phyloP scores from a whole-genome alignment of 2,797 vertebrate species.

The Macrochelys suwanniensis region DNA sequence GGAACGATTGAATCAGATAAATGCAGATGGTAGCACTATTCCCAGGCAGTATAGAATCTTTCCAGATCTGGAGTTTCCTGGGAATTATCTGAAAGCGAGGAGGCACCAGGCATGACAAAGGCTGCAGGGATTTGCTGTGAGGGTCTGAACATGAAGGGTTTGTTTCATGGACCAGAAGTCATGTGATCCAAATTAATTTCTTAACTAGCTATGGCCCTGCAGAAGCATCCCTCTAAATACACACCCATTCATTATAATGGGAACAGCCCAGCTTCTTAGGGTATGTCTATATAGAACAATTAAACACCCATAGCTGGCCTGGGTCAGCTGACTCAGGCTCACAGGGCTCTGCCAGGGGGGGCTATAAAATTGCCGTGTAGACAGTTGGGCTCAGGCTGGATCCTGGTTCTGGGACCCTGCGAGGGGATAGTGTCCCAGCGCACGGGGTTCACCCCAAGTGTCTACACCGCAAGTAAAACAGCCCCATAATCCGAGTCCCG shows the following conservation, averaged over 20 bases:
- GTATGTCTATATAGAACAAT: neutral
- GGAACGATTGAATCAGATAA: neutral
- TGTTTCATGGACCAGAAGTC: neutral
- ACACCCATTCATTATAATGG: neutral
- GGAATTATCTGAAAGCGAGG: neutral
- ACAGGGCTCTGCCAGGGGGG: too few species aligned
- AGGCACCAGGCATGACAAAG: neutral
- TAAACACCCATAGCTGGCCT: too few species aligned
- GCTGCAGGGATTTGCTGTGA: slow-evolving; percentile 7
- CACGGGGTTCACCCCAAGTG: too few species aligned
- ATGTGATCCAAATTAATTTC: slow-evolving; percentile 31
- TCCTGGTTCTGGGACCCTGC: too few species aligned
- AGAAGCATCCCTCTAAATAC: neutral
- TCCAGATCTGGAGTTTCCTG: neutral
- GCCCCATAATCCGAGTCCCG: too few species aligned
- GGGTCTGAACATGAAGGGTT: neutral
- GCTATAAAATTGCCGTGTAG: too few species aligned
- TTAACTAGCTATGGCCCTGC: slow-evolving; percentile 18
- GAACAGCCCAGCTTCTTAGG: neutral
- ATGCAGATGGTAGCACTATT: neutral
- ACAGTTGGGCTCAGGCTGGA: too few species aligned
- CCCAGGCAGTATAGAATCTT: neutral
- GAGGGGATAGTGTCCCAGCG: too few species aligned
- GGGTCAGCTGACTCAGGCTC: too few species aligned
- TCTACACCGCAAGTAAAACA: too few species aligned